phyloP scores from a whole-genome alignment of 2,888 invertebrate genomes.

The Plemyria rubiginata region DNA sequence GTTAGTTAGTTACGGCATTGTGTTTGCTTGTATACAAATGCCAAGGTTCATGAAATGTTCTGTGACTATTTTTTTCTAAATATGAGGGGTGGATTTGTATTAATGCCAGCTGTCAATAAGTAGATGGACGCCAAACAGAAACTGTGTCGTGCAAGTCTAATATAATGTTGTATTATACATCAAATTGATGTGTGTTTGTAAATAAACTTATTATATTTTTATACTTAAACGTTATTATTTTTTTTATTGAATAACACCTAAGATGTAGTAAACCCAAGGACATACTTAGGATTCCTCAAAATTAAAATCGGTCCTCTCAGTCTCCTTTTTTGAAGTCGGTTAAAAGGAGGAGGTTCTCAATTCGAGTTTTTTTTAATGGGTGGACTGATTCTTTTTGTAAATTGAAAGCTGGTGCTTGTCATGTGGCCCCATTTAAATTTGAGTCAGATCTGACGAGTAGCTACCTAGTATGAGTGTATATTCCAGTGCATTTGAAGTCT shows the following conservation, averaged over 20 bases:
- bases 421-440: no score
- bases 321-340: no score
- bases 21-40: neutral
- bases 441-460: no score
- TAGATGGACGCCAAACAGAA: conserved; percentile 56
- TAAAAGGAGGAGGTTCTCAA: no score
- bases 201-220: conserved; percentile 77
- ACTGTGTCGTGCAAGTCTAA: conserved; percentile 49
- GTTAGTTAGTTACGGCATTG: neutral
- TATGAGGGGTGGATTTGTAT: conserved; percentile 39
- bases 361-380: no score
- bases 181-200: conserved; percentile 84
- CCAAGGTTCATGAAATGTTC: conserved; percentile 8
- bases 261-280: no score
- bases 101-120: conserved; percentile 48
- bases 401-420: no score
- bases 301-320: no score
- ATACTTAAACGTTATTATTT: conserved; percentile 69
- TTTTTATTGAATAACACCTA: conserved; percentile 49
- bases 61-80: conserved; percentile 10
- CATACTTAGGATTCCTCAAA: no score
- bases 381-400: no score
- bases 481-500: no score
- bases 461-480: no score
- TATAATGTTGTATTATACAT: conserved; percentile 70